Evolutionary conservation across 1,140 invertebrate genomes (phyloP), one percentile per base, ranked within the genome.

Genomic region (Theocolax elegans): DNA sequence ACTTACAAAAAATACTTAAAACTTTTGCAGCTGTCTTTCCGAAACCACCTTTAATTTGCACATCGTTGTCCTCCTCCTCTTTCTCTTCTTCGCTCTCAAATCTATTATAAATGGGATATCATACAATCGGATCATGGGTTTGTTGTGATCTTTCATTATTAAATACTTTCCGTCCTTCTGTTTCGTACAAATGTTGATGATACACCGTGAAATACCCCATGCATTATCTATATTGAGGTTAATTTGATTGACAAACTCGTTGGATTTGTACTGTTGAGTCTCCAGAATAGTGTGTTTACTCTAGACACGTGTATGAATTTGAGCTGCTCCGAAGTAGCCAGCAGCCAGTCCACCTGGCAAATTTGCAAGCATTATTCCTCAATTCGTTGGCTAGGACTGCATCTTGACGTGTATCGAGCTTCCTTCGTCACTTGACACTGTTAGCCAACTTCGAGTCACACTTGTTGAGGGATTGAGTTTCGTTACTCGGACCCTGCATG

Each of bases 221-320:
- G 95, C 97, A 85, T 99, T 99, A 81, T 99, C 98, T 96, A 99
- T 97, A 80, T 97, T 99, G 71, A 99, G 86, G 87, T 98, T 99
- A 77, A 99, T 99, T 86, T 99, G 98, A 3, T 94, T 95, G 9
- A 97, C 97, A 86, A 99, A 99, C 87, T 99, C 98, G 77, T 94
- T 92, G 2, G 98, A 98, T 80, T 97, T 98, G 84, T 98, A 99
- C 83, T 99, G 97, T 84, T 99, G 97, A 4, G 97, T 99, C 27
- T 97, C 97, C 38, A 99, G 87, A 72, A 99, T 98, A 13, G 98
- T 95, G 82, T 99, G 98, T 72, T 97, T 96, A 48, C 95, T 93
- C 98, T 92, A 6, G 97, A 98, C 1, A 99, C 98, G 87, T 99
- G 99, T 78, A 98, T 98, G 86, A 99, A 97, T 87, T 99, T 99